Evolutionary conservation across 2,888 invertebrate genomes (phyloP), one percentile per base, ranked within the genome.

Genomic region (Plusia festucae): DNA sequence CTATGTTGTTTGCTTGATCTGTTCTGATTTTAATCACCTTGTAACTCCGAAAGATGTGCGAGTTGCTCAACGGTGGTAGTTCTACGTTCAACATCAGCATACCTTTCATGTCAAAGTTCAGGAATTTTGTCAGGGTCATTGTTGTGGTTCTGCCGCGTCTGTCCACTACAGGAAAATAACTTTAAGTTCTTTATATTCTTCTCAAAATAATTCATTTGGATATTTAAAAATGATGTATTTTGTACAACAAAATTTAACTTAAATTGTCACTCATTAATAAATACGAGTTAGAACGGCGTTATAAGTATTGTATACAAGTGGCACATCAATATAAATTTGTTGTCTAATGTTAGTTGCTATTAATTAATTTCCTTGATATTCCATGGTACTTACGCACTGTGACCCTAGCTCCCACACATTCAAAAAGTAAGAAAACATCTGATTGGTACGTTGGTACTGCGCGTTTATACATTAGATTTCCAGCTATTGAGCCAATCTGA

Each of bases 391-490:
- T 89, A 96, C 96, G 91, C 65, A 96, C 87, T 32, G 94, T 95
- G 5, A 96, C 73, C 18, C 85, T 78, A 1, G 96, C 96, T 2
- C 96, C 95, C 0, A 95, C 93, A 3, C 95, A 90, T 83, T 96
- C 95, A 0, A 97, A 87, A 1, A 96, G 89, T 16, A 96, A 72
- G 76, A 96, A 97, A 4, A 97, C 82, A 83, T 97, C 97, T 0
- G 97, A 97, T 15, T 96, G 96, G 84, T 97, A 97, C 24, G 95
- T 95, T 0, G 90, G 94, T 79, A 96, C 93, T 0, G 89, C 85
- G 69, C 96, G 95, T 82, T 97, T 97, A 77, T 96, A 89, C 94
- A 96, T 96, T 54, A 97, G 82, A 79, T 97, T 97, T 0, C 97
- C 97, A 53, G 96, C 97, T 73, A 97, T 84, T 0, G 96, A 96